Base-by-base conservation (phyloP, 2,888 invertebrate genomes). In the Sphaerophoria taeniata region DNA sequence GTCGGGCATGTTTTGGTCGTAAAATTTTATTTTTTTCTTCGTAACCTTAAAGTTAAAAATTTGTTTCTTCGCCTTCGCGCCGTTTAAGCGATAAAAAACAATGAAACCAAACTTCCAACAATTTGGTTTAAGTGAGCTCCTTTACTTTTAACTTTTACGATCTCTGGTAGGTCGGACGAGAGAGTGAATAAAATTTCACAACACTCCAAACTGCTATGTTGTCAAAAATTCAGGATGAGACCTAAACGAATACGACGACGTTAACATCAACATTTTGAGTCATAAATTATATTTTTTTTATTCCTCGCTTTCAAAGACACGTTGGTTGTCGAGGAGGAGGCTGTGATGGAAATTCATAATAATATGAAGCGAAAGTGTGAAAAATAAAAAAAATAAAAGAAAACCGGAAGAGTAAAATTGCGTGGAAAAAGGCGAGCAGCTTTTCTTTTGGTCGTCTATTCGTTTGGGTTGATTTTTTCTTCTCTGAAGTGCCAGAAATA, bases 201-300 rank as follows among this genome's bases (percentile, higher is more conserved):
- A 45, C 60, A 47, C 16, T 56, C 49, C 71, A 51, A 12, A 65
- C 34, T 61, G 14, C 24, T 31, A n/a, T 11, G 36, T 9, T 33
- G 65, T 51, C 75, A 49, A 55, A 36, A 53, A 74, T 58, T 53
- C 0, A 14, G 3, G 31, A 11, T 6, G 55, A 14, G 4, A 14
- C 3, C 14, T 9, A 0, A 39, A 14, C 24, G 36, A 39, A 14
- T 16, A 72, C 72, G 71, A 51, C 49, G 72, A 70, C 58, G 58
- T 81, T 80, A 81, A 76, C 80, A 76, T 81, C 51, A 77, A 85
- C 56, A 73, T 85, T 81, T 81, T 55, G 70, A 77, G 76, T 60
- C 81, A 81, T 85, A 81, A 85, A 85, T 85, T 73, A 81, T 69
- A 73, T 85, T 65, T 73, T 81, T 85, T 80, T 76, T 45, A 16